phyloP scores from a whole-genome alignment of 2,113 vertebrate genomes.

The Thymallus thymallus region DNA sequence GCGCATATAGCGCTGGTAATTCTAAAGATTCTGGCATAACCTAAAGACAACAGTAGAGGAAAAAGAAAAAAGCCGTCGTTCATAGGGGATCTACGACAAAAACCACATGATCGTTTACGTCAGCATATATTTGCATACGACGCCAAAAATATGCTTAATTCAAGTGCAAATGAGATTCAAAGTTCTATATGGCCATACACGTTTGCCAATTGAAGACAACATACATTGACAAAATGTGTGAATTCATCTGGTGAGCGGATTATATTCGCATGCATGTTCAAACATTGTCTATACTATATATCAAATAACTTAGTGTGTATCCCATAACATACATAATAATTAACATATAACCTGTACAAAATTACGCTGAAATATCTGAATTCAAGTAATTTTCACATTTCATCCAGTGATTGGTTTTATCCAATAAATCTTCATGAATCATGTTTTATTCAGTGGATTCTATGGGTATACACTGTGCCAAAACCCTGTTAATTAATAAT shows the following conservation, averaged over 20 bases:
- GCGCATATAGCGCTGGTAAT: slow-evolving; percentile 63
- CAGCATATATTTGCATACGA: slow-evolving; percentile 93
- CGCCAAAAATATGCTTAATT: slow-evolving; percentile 78
- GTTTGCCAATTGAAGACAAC: neutral
- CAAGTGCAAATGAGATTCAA: slow-evolving; percentile 66
- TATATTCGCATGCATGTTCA: neutral
- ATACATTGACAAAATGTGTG: neutral
- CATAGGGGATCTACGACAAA: slow-evolving; percentile 86
- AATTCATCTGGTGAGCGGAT: neutral
- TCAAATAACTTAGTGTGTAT: neutral
- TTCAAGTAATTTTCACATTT: neutral
- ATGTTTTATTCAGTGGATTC: neutral
- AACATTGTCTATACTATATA: neutral
- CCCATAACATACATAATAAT: neutral
- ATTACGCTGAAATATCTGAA: neutral
- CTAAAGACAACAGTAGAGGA: slow-evolving; percentile 58
- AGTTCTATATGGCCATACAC: slow-evolving; percentile 30
- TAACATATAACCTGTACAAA: neutral
- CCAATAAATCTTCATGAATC: neutral
- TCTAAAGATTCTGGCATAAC: slow-evolving; percentile 72
- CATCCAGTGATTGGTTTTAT: neutral
- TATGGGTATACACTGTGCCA: neutral
- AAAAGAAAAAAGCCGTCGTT: slow-evolving; percentile 71
- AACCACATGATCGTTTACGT: slow-evolving; percentile 94
- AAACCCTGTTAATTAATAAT: neutral